A percentile compares a stretch with the other conserved stretches of the same genome.
phyloP scores from a whole-genome alignment of 2,797 vertebrate genomes.

The Pogonophryne albipinna region DNA sequence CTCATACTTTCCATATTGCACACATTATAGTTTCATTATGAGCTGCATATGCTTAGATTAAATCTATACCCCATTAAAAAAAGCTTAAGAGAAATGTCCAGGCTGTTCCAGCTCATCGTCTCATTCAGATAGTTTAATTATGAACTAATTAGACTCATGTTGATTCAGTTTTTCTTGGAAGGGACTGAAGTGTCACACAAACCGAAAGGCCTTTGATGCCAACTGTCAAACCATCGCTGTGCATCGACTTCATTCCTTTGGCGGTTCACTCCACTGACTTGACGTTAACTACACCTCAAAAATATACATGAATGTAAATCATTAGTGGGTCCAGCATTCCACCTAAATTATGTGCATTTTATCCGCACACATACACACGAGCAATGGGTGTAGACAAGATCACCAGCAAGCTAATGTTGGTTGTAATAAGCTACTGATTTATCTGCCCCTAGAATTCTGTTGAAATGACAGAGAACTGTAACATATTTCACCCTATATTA shows the following conservation, averaged over 20 bases:
- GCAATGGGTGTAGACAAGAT: slow-evolving; percentile 59
- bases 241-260: slow-evolving; percentile 2
- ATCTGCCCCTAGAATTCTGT: background rate
- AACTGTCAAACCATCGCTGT: slow-evolving; percentile 5
- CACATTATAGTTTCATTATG: background rate
- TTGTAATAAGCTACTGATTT: slow-evolving; percentile 21
- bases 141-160: background rate
- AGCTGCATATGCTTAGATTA: background rate
- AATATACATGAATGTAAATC: background rate
- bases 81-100: too few relatives aligned
- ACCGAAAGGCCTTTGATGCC: slow-evolving; percentile 1
- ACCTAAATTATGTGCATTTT: background rate
- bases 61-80: background rate
- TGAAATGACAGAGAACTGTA: background rate
- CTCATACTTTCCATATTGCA: background rate
- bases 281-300: background rate
- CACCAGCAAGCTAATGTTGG: slow-evolving; percentile 34
- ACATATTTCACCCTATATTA: background rate
- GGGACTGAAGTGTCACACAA: background rate
- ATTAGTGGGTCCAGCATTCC: background rate
- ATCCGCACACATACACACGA: background rate
- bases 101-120: accelerated
- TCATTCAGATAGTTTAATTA: background rate
- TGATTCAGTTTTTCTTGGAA: background rate
- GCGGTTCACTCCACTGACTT: background rate